Evolutionary conservation across 2,888 invertebrate genomes (phyloP), one percentile per base, ranked within the genome.

Genomic region (Sarcophaga rosellei): DNA sequence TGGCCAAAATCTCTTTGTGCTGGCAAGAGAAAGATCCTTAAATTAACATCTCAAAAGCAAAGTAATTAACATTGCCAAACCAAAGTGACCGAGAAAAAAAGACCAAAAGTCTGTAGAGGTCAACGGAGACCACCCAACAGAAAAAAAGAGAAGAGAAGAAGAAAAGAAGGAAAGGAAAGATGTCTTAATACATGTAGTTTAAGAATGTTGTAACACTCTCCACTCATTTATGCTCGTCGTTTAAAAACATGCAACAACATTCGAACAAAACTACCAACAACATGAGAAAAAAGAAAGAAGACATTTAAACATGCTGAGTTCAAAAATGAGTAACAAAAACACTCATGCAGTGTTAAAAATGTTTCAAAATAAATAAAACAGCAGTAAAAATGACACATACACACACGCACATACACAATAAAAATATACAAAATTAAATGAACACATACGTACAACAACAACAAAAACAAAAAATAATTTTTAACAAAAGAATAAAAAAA

Each of bases 291-390:
- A 61, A 47, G 25, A 15, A 74, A 65, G 2, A 35, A 70, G 74
- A 61, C 74, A 78, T 65, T 65, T 20, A 35, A 81, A 81, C 86
- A 84, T 78, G 81, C 86, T 86, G 86, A 17, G 81, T 70, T 81
- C 53, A 77, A 84, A 53, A 86, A 84, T 81, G 86, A 84, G 70
- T 75, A 84, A 86, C 53, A 53, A 35, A 35, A 35, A 35, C 35
- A 35, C 35, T 10, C 86, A 84, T 79, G 84, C 84, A 70, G 81
- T 75, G 81, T 86, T 84, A 81, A 86, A 86, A 84, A 84, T 84
- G 75, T 81, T 86, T 84, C 45, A 78, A 86, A 84, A 86, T 84
- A 81, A 84, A 86, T 84, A 84, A 86, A 86, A 72, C 86, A 86
- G 86, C 86, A 84, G 75, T 72, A 81, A 86, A 81, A 86, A 61